Evolutionary conservation across 2,888 invertebrate species (phyloP), one percentile per base, ranked within the genome.

Genomic region (Drosophila planitibia): DNA sequence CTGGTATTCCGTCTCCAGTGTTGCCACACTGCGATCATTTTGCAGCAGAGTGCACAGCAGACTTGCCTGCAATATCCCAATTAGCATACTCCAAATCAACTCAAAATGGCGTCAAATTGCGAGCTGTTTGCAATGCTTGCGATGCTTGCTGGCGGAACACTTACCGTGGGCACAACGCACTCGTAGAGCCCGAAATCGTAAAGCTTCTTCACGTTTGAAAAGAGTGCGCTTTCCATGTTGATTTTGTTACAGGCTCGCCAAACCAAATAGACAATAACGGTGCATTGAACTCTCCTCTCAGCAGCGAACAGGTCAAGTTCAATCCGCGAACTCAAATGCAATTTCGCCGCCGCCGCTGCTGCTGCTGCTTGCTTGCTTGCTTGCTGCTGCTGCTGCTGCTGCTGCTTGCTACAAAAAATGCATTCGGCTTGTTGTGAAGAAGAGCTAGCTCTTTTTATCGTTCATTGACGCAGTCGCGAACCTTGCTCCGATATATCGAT

Each of bases 171-270:
- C 58, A 96, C 95, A 22, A 97, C 95, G 93, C 96, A 96, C 14
- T 96, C 95, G 91, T 96, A 96, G 3, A 97, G 93, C 81, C 96
- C 95, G 82, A 96, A 95, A 70, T 96, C 96, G 89, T 95, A 96
- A 32, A 97, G 93, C 49, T 95, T 94, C 81, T 96, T 95, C 7
- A 97, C 94, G 91, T 97, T 96, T 65, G 96, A 95, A 82, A 95
- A 95, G 61, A 96, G 91, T 49, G 93, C 93, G 64, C 94, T 94
- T 94, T 95, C 95, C 93, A 93, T 94, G 22, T 61, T 76, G 44
- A 64, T 35, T 22, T 44, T 58, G 32, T 47, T 44, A 44, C 32
- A 32, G 44, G 32, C 44, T 44, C 44, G 32, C 58, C 58, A 58
- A 44, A 58, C 16, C 58, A 44, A 58, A 25, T 44, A 6, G 16